Evolutionary conservation across 37 sponge, comb jelly and placozoan genomes (phyloP).

Genomic region (Hexactinellida sp.): DNA sequence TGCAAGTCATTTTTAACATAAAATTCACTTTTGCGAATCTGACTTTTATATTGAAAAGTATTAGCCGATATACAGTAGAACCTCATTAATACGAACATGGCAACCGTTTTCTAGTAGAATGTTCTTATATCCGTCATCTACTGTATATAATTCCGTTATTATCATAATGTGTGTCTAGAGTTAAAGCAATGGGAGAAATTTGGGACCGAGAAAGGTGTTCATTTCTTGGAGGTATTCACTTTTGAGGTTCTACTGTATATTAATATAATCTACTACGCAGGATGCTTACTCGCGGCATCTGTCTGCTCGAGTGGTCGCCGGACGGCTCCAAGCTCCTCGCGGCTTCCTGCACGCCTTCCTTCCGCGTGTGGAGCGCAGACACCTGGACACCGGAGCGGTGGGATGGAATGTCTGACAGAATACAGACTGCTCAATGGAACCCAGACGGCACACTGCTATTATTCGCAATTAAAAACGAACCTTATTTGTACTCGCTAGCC

Average conservation of each 20-base stretch:
- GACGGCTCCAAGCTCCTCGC: neutral
- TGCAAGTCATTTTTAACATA: too few relatives aligned
- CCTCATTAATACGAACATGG: too few relatives aligned
- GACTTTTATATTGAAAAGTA: too few relatives aligned
- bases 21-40: too few relatives aligned
- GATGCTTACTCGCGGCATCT: neutral
- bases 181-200: too few relatives aligned
- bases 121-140: too few relatives aligned
- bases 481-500: neutral
- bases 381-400: neutral
- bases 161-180: too few relatives aligned
- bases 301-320: neutral
- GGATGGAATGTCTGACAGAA: constrained; percentile 7
- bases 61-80: too few relatives aligned
- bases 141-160: too few relatives aligned
- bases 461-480: neutral
- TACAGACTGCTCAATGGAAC: neutral
- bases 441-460: neutral
- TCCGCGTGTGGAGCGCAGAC: neutral
- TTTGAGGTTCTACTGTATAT: neutral
- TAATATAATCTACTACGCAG: neutral
- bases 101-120: too few relatives aligned
- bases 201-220: too few relatives aligned
- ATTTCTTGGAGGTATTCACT: too few relatives aligned
- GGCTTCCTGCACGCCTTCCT: neutral